These are phyloP conservation scores for Mayetiola destructor DNA, from an alignment of 2,888 invertebrate species.

Conservation along the genomic window DNA sequence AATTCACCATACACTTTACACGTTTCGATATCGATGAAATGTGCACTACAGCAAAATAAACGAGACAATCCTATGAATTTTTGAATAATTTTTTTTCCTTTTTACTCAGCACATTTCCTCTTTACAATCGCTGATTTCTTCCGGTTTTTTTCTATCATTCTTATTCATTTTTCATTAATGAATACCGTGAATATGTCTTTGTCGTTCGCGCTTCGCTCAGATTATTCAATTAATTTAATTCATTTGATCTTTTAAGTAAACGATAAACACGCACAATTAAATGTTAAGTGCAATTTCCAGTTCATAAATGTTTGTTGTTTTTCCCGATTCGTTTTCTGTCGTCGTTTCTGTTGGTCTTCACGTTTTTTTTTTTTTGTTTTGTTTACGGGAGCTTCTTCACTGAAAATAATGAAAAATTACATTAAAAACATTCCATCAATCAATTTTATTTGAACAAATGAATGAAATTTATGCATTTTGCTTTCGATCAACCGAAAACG, in stretches of 20 bases:
- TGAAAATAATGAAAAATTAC: not conserved
- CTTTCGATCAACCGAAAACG: not conserved
- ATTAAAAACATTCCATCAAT: not conserved
- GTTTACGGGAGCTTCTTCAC: not conserved
- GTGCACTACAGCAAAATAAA: not conserved
- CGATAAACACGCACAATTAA: not conserved
- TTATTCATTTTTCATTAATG: too few relatives aligned
- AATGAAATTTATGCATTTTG: not conserved
- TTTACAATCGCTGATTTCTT: not conserved
- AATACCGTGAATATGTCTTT: too few relatives aligned
- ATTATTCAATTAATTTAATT: not conserved
- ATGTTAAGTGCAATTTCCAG: not conserved
- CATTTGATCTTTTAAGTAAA: not conserved
- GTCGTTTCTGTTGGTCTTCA: not conserved
- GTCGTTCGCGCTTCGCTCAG: too few relatives aligned
- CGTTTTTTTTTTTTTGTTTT: not conserved
- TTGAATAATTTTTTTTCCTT: not conserved
- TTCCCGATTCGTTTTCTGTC: not conserved
- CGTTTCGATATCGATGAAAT: not conserved
- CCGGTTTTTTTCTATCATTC: too few relatives aligned
- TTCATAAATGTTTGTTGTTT: not conserved
- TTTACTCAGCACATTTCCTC: not conserved
- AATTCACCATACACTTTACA: slow-evolving; percentile 7
- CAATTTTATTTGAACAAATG: not conserved
- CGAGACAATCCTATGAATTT: not conserved